phyloP scores from a whole-genome alignment of 2,113 vertebrate species.

The Coptodon rendalli region DNA sequence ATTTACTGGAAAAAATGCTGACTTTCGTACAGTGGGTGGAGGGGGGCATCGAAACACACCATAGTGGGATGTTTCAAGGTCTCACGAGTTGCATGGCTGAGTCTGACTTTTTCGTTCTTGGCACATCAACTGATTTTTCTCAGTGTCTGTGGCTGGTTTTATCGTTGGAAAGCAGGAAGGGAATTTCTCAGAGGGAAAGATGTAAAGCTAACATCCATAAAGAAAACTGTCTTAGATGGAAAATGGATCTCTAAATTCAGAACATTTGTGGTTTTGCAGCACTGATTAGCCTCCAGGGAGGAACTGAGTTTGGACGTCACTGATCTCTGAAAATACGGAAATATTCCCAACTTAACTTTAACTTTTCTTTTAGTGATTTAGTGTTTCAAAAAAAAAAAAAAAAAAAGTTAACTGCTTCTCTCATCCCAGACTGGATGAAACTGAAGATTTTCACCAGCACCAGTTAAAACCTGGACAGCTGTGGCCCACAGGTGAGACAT shows the following conservation, averaged over 20 bases:
- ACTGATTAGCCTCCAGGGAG: not conserved
- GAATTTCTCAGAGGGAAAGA: not conserved
- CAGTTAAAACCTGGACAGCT: not conserved
- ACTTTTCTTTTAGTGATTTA: not conserved
- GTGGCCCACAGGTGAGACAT: not conserved
- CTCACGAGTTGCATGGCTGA: not conserved
- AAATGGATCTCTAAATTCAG: not conserved
- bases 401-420: not conserved
- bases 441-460: not conserved
- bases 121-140: not conserved
- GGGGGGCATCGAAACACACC: not conserved
- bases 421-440: not conserved
- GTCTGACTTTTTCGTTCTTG: not conserved
- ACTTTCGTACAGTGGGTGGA: not conserved
- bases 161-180: conserved; percentile 1
- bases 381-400: accelerated
- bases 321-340: not conserved
- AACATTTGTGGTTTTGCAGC: not conserved
- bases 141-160: not conserved
- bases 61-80: not conserved
- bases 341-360: not conserved
- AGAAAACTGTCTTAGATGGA: not conserved
- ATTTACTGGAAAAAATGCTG: conserved; percentile 12
- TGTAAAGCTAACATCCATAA: not conserved
- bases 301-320: not conserved